phyloP scores from a whole-genome alignment of 2,113 vertebrate genomes.

The Oxyruncus cristatus region DNA sequence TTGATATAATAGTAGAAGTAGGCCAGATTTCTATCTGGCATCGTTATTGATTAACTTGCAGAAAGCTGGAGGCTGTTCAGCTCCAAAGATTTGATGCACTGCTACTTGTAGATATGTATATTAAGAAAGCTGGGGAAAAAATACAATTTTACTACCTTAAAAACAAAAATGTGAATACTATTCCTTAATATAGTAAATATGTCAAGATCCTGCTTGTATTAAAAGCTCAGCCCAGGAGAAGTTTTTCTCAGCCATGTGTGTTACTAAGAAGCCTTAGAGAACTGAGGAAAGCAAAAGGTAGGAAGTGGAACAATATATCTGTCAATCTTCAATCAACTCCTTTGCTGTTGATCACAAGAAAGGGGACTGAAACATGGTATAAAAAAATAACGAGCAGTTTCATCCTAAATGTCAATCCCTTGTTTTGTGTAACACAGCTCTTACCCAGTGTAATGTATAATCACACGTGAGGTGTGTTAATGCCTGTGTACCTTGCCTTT shows the following conservation, averaged over 20 bases:
- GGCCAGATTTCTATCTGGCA: background rate
- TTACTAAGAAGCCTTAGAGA: background rate
- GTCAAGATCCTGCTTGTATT: background rate
- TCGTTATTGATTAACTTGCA: background rate
- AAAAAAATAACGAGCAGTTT: background rate
- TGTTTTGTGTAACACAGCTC: background rate
- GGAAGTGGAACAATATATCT: background rate
- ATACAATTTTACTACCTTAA: too few relatives aligned
- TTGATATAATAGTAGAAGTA: background rate
- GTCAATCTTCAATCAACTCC: background rate
- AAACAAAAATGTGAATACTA: background rate
- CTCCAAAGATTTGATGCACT: background rate
- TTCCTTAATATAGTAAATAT: background rate
- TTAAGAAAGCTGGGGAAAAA: background rate
- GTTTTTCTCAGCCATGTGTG: background rate
- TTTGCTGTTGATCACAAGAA: background rate
- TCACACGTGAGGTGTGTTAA: background rate
- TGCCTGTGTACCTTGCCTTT: background rate
- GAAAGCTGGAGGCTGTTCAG: background rate
- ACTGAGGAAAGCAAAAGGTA: background rate
- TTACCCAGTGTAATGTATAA: too few relatives aligned
- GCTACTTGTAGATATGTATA: background rate
- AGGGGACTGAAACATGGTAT: background rate
- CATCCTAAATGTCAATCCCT: background rate
- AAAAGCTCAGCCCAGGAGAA: background rate